Conservation (phyloP, 2,797 vertebrate genomes). For the Decapterus maruadsi region DNA sequence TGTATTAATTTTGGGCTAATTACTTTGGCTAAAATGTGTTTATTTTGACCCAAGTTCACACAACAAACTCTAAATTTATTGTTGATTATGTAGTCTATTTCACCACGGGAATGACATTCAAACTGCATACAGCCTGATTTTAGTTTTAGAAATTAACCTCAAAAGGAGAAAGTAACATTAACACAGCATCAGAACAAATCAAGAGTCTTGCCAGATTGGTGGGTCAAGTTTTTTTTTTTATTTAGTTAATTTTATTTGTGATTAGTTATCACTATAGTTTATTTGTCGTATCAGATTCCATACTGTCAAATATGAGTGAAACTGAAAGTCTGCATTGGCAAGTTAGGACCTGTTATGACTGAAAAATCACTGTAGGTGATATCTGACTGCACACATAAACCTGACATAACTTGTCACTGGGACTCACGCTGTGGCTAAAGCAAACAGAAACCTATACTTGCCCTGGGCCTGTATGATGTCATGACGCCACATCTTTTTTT, state of each 20-base stretch:
- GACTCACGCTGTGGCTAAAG: constrained; percentile 15
- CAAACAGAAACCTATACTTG: constrained; percentile 13
- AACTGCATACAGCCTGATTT: not conserved
- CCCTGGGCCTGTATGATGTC: not conserved
- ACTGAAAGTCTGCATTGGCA: not conserved
- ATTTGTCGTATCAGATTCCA: too few relatives aligned
- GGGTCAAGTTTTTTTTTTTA: too few relatives aligned
- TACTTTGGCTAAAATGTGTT: too few relatives aligned
- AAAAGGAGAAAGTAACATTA: not conserved
- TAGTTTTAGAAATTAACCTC: too few relatives aligned
- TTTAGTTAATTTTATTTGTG: too few relatives aligned
- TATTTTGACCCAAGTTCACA: too few relatives aligned
- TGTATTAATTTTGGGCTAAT: too few relatives aligned
- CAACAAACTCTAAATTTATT: too few relatives aligned
- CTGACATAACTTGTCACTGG: constrained; percentile 4
- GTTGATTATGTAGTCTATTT: not conserved
- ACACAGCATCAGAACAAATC: too few relatives aligned
- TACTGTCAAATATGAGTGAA: not conserved
- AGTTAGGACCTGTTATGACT: not conserved
- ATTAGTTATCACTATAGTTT: too few relatives aligned
- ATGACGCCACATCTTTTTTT: not conserved
- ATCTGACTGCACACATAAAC: constrained; percentile 31
- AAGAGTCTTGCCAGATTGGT: too few relatives aligned
- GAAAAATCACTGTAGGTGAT: not conserved
- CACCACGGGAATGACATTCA: not conserved